Percentiles rank a stretch among this genome's conserved stretches.
These are phyloP conservation scores for Luperina nickerlii DNA, from an alignment of 2,888 invertebrate genomes.

Conservation along the genomic window DNA sequence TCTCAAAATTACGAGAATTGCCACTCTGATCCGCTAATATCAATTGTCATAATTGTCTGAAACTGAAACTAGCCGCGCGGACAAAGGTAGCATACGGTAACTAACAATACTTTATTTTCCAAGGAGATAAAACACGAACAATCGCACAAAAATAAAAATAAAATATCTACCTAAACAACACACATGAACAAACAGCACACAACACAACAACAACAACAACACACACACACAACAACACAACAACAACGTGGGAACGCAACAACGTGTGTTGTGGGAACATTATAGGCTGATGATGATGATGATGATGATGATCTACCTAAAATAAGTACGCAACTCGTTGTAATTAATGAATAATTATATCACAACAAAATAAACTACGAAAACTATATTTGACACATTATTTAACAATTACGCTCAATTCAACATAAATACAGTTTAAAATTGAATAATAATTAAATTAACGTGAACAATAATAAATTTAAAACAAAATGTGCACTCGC, in stretches of 20 bases:
- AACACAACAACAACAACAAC: too few species aligned
- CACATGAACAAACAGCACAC: too few species aligned
- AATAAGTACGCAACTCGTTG: not conserved
- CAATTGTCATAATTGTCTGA: not conserved
- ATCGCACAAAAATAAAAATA: not conserved
- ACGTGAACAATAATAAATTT: constrained; percentile 68
- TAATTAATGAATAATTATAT: constrained; percentile 23
- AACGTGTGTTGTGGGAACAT: too few species aligned
- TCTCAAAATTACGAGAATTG: too few species aligned
- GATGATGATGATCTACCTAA: not conserved
- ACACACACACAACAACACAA: too few species aligned
- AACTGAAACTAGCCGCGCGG: not conserved
- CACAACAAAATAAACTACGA: constrained; percentile 25
- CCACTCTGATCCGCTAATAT: not conserved
- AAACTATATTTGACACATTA: constrained; percentile 57
- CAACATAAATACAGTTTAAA: constrained; percentile 64
- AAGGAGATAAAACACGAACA: not conserved
- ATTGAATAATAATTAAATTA: constrained; percentile 68
- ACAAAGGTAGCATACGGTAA: not conserved
- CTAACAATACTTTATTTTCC: not conserved
- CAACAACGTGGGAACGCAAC: too few species aligned
- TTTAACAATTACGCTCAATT: constrained; percentile 62
- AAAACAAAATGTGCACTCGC: constrained; percentile 68
- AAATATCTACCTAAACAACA: not conserved
- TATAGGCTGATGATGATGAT: too few species aligned